A percentile compares a stretch with the other conserved stretches of the same genome.
These are phyloP conservation scores for Pristionchus fissidentatus DNA, from an alignment of 2,888 invertebrate genomes.

Conservation along the genomic window DNA sequence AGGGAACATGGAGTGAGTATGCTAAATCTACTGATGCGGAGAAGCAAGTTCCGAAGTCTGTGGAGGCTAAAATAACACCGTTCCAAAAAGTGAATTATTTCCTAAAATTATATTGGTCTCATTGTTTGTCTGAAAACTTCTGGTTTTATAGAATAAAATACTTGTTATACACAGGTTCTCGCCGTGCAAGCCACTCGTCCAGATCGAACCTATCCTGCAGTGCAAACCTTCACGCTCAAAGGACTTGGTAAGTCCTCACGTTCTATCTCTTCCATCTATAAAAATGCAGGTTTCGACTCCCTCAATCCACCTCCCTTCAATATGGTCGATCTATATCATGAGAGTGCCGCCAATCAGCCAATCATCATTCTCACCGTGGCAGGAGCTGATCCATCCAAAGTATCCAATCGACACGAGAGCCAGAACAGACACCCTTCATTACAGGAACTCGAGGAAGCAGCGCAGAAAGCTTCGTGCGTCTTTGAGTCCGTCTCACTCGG, in stretches of 20 bases:
- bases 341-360: slow-evolving; percentile 81
- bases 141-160: too few species aligned
- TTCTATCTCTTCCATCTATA: neutral
- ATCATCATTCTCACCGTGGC: slow-evolving; percentile 88
- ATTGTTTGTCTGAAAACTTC: too few species aligned
- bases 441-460: slow-evolving; percentile 84
- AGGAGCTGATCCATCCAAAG: slow-evolving; percentile 88
- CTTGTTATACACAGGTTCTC: slow-evolving; percentile 80
- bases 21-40: slow-evolving; percentile 82
- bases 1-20: slow-evolving; percentile 83
- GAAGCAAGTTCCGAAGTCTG: slow-evolving; percentile 80
- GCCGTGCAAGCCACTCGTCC: slow-evolving; percentile 87
- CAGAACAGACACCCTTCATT: too few species aligned
- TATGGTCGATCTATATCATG: slow-evolving; percentile 80
- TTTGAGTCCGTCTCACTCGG: slow-evolving; percentile 80
- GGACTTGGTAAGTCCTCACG: slow-evolving; percentile 74
- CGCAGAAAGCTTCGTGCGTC: slow-evolving; percentile 78
- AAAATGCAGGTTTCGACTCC: slow-evolving; percentile 60
- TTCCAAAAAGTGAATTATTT: slow-evolving; percentile 84
- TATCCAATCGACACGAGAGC: too few species aligned
- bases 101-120: neutral
- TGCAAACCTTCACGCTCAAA: slow-evolving; percentile 83
- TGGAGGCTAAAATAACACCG: slow-evolving; percentile 80
- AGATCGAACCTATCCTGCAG: slow-evolving; percentile 86
- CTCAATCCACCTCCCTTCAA: slow-evolving; percentile 80